Evolutionary conservation across 2,113 vertebrate genomes (phyloP), one percentile per base, ranked within the genome.

Genomic region (Ciconia maguari): DNA sequence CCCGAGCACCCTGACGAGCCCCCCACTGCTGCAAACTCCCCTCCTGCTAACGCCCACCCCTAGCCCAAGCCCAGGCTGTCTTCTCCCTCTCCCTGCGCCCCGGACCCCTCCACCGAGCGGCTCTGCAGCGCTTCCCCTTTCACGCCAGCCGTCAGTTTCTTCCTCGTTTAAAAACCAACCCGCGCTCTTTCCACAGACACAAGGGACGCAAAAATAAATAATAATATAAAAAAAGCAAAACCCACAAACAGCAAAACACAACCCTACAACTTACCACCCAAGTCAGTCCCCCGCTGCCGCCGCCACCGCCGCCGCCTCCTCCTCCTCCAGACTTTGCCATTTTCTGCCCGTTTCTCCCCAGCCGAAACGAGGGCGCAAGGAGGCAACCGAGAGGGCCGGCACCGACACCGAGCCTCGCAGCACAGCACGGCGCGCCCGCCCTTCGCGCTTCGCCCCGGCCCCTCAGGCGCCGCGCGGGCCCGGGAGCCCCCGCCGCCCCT

Each of bases 291-390:
- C 98, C 97, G 92, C 98, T 98, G 91, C 98, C 98, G 71, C 98
- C 98, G 52, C 98, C 86, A 1, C 87, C 88, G 1, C 97, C 98
- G 16, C 98, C 99, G 7, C 98, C 98, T 30, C 98, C 98, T 66
- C 36, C 99, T 80, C 98, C 99, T 98, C 97, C 97, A 38, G 97
- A 96, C 96, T 99, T 99, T 96, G 99, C 99, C 99, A 99, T 99
- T 97, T 98, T 99, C 80, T 85, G 80, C 51, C 66, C 95, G 90
- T 97, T 68, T 91, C 96, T 58, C 96, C 94, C 93, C 89, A 72
- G 89, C 83, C 83, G 91, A 95, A 88, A 78, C 55, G 90, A 87
- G 55, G 95, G 89, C 75, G 55, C 85, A 90, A 32, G 55, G 64
- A 84, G 51, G 74, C 82, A 61, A 55, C 55, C 74, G 69, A 57